Conservation (phyloP, 2,888 invertebrate genomes). For the Ceramica pisi region DNA sequence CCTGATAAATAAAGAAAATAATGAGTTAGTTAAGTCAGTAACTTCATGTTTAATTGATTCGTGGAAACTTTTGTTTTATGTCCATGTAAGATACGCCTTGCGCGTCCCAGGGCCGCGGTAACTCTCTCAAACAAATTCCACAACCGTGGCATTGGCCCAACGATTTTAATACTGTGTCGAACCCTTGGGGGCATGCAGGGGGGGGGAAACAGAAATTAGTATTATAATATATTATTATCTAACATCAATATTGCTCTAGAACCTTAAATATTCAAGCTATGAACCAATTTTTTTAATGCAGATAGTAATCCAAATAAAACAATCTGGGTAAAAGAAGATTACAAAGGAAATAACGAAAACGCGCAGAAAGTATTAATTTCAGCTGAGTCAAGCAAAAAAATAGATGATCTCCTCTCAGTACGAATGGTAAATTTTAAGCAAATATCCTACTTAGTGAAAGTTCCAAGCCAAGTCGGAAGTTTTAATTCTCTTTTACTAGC, state of each 20-base stretch:
- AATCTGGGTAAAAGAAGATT: not conserved
- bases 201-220: not conserved
- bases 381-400: constrained; percentile 8
- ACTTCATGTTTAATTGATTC: too few relatives aligned
- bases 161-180: too few relatives aligned
- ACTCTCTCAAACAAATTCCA: too few relatives aligned
- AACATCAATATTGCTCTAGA: not conserved
- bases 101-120: too few relatives aligned
- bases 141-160: too few relatives aligned
- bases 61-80: too few relatives aligned
- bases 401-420: not conserved
- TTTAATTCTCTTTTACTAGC: constrained; percentile 27
- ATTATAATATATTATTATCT: not conserved
- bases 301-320: too few relatives aligned
- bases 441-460: constrained; percentile 17
- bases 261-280: not conserved
- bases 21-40: not conserved
- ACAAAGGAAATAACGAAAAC: constrained; percentile 15
- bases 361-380: constrained; percentile 4
- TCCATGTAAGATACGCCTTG: too few relatives aligned
- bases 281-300: too few relatives aligned
- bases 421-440: constrained; percentile 20
- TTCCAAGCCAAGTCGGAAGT: constrained; percentile 18
- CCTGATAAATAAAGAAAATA: constrained; percentile 84
- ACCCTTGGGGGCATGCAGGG: too few relatives aligned